A percentile compares a stretch with the other conserved stretches of the same genome.
Evolutionary conservation across 2,888 invertebrate species (phyloP).

Genomic region (Microchrysa polita): DNA sequence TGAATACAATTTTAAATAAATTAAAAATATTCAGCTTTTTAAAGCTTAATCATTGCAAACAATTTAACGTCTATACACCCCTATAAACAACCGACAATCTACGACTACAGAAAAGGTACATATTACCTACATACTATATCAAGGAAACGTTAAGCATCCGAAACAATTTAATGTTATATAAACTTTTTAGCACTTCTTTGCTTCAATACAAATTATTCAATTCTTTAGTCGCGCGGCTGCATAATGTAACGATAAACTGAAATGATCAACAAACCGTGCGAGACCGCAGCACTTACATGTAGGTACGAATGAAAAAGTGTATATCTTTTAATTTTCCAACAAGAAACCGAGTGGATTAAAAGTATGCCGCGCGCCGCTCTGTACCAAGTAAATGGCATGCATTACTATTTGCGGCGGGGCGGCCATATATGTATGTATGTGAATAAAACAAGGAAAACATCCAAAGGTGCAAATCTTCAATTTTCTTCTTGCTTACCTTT

Average conservation of each 20-base stretch:
- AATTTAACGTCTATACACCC: neutral
- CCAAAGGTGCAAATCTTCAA: conserved; percentile 44
- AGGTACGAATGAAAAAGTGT: too few relatives aligned
- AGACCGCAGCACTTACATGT: conserved; percentile 14
- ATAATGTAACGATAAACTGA: conserved; percentile 22
- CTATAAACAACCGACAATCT: too few relatives aligned
- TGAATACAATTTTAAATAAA: too few relatives aligned
- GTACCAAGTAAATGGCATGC: too few relatives aligned
- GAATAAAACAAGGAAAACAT: conserved; percentile 29
- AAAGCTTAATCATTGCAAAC: neutral
- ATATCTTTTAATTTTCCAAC: too few relatives aligned
- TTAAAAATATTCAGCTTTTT: too few relatives aligned
- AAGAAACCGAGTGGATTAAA: too few relatives aligned
- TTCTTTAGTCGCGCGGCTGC: neutral
- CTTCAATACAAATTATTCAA: conserved; percentile 20
- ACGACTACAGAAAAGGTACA: too few relatives aligned
- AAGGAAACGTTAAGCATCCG: neutral
- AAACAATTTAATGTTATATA: neutral
- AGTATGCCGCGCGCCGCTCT: too few relatives aligned
- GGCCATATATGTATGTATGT: too few relatives aligned
- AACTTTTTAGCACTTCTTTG: conserved; percentile 13
- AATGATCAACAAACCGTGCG: conserved; percentile 30
- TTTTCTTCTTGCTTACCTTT: conserved; percentile 44
- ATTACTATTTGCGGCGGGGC: too few relatives aligned
- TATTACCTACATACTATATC: too few relatives aligned